A percentile compares a stretch with the other conserved stretches of the same genome.
Conservation (phyloP, 2,888 invertebrate species). For the Stegana nigrithorax region DNA sequence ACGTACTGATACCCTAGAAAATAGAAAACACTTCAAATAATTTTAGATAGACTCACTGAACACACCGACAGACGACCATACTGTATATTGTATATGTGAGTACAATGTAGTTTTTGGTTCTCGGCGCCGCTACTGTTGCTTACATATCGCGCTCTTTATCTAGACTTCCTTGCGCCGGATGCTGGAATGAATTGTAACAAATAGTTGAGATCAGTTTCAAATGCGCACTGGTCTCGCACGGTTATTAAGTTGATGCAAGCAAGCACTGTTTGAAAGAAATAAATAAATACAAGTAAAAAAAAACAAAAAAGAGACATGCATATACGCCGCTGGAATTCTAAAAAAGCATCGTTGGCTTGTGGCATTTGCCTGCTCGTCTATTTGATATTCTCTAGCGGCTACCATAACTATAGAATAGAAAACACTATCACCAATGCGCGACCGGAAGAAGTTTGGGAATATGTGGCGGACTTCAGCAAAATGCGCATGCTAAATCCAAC, state of each 20-base stretch:
- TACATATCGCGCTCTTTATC: slow-evolving; percentile 1
- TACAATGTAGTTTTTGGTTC: too few relatives aligned
- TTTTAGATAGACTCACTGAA: too few relatives aligned
- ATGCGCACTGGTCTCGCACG: neutral
- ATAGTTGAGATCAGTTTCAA: neutral
- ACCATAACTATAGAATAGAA: slow-evolving; percentile 69
- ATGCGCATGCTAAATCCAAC: slow-evolving; percentile 79
- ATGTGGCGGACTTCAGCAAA: slow-evolving; percentile 81
- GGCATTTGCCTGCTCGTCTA: slow-evolving; percentile 44
- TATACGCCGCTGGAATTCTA: slow-evolving; percentile 50
- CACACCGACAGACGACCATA: too few relatives aligned
- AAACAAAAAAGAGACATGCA: too few relatives aligned
- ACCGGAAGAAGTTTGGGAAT: slow-evolving; percentile 78
- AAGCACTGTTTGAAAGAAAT: too few relatives aligned
- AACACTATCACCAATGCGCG: slow-evolving; percentile 71
- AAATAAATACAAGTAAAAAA: too few relatives aligned
- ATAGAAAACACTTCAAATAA: too few relatives aligned
- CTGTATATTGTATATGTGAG: too few relatives aligned
- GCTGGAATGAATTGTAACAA: neutral
- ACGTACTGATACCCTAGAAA: too few relatives aligned
- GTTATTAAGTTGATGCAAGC: too few relatives aligned
- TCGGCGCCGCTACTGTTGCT: too few relatives aligned
- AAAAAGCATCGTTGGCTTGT: slow-evolving; percentile 41
- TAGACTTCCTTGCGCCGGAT: slow-evolving; percentile 17
- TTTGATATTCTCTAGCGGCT: slow-evolving; percentile 58